Evolutionary conservation across 2,113 vertebrate genomes (phyloP).

Genomic region (Ageneiosus marmoratus): DNA sequence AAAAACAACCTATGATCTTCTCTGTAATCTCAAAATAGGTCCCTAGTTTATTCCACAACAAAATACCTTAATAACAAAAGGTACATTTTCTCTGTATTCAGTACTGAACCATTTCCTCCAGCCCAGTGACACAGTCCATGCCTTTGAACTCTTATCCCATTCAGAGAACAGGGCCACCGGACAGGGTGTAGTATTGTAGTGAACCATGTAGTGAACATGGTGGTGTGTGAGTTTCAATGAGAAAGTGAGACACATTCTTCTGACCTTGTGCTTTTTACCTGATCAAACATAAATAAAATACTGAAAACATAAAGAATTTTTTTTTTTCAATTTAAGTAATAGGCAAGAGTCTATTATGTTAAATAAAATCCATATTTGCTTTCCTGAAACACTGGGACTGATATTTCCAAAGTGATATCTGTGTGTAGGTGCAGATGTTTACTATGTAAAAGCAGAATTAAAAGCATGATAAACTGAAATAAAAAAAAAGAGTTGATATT

Average conservation of each 20-base stretch:
- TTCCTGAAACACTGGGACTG: conserved; percentile 16
- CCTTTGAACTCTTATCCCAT: background rate
- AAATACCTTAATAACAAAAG: conserved; percentile 23
- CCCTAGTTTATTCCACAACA: background rate
- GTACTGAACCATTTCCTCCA: background rate
- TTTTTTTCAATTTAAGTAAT: background rate
- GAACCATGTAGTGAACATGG: no score
- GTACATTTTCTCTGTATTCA: conserved; percentile 8
- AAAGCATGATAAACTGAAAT: conserved; percentile 51
- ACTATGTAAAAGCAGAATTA: conserved; percentile 60
- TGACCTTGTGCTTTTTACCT: conserved; percentile 44
- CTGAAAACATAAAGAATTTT: conserved; percentile 29
- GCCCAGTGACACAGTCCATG: background rate
- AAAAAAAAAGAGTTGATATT: conserved; percentile 56
- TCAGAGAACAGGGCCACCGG: background rate
- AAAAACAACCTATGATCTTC: background rate
- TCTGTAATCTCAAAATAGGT: background rate
- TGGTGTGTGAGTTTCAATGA: conserved; percentile 17
- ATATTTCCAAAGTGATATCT: conserved; percentile 9
- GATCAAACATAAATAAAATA: conserved; percentile 27
- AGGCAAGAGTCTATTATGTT: background rate
- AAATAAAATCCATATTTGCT: background rate
- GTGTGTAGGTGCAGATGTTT: conserved; percentile 29
- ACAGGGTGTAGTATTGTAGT: conserved; percentile 17
- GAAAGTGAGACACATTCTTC: conserved; percentile 25